Evolutionary conservation across 2,797 vertebrate species (phyloP), one percentile per base, ranked within the genome.

Genomic region (Gallinago nigripennis): DNA sequence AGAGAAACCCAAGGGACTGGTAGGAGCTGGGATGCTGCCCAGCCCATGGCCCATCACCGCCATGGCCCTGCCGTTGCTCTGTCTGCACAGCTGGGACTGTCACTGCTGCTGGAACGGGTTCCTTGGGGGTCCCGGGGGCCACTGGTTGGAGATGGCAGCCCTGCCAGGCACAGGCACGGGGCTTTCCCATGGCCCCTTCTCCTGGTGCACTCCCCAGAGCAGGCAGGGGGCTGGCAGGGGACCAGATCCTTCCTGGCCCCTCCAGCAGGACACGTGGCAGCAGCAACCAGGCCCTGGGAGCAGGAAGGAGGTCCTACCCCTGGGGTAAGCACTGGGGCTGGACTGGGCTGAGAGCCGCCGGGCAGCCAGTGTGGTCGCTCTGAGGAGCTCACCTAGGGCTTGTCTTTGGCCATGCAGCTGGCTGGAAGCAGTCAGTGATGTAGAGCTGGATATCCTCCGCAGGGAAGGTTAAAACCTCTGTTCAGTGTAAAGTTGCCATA

Each of bases 391-490:
- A 28, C 48, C 58, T 37, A 76, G 28, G 17, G 68, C 75, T 48
- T 51, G 48, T 37, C 83, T 92, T 68, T 20, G 41, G 68, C 77
- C 15, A 0, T 28, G 83, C n/a, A 11, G 82, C 76, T 86, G 64
- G 90, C 91, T 64, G 65, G 86, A 85, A 94, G 66, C 64, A 84
- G 72, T 27, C 80, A 64, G 72, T 92, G 94, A 95, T 93, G 87
- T 82, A 95, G 90, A 92, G 88, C 91, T 82, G 82, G 94, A 86
- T 93, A 88, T 86, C 86, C 91, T 97, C 95, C 80, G 0, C 68
- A 57, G 96, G 96, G 96, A 95, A 96, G 96, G 95, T 94, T 96
- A 96, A 96, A 97, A 95, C 95, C 95, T 96, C 95, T 95, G 95
- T 92, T 96, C 91, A 86, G 86, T 90, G 90, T 94, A 95, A 96